Percentiles rank a stretch among this genome's conserved stretches.
phyloP scores from a whole-genome alignment of 2,888 invertebrate genomes.

The Chrysomela aeneicollis region DNA sequence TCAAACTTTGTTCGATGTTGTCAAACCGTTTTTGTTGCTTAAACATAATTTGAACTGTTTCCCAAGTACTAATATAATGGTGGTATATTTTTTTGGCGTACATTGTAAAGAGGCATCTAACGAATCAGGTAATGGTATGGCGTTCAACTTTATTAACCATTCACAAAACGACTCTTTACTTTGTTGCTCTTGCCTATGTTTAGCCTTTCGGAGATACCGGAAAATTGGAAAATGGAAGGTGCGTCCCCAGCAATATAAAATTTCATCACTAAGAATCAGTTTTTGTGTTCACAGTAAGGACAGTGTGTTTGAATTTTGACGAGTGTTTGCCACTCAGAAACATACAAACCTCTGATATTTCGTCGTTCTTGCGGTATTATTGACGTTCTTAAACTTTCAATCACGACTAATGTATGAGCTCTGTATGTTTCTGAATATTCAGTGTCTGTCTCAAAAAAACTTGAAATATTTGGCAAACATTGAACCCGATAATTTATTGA shows the following conservation, averaged over 20 bases:
- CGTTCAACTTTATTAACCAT: slow-evolving; percentile 42
- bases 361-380: neutral
- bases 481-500: neutral
- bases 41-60: neutral
- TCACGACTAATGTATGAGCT: neutral
- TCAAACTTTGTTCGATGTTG: neutral
- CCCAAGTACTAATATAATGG: slow-evolving; percentile 57
- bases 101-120: slow-evolving; percentile 55
- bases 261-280: slow-evolving; percentile 37
- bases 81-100: slow-evolving; percentile 62
- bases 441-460: slow-evolving; percentile 15
- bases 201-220: slow-evolving; percentile 53
- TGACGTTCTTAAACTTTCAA: neutral
- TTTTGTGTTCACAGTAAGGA: slow-evolving; percentile 35
- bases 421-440: slow-evolving; percentile 28
- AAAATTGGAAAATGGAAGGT: slow-evolving; percentile 56
- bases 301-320: slow-evolving; percentile 32
- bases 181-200: slow-evolving; percentile 57
- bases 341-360: slow-evolving; percentile 19
- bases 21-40: neutral
- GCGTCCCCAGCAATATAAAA: slow-evolving; percentile 54
- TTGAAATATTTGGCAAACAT: neutral
- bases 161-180: slow-evolving; percentile 40
- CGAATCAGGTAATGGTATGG: slow-evolving; percentile 57
- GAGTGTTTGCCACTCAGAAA: slow-evolving; percentile 22